phyloP scores from a whole-genome alignment of 1,140 invertebrate genomes.

The Drosophila pectinifera region DNA sequence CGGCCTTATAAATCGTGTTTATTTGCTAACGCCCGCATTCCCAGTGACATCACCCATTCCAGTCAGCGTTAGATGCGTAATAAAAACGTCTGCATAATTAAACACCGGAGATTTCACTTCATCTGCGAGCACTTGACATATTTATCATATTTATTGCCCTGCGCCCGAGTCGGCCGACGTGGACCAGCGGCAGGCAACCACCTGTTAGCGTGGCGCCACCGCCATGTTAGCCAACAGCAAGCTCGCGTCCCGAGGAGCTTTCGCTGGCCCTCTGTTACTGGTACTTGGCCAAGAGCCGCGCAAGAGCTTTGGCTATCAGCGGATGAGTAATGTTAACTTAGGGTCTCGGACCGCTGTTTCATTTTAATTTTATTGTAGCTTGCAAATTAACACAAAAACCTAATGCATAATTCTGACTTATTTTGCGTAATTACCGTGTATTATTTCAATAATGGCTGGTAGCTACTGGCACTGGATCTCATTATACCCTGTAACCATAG shows the following conservation, averaged over 20 bases:
- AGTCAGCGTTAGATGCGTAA: slow-evolving; percentile 62
- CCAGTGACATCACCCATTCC: slow-evolving; percentile 42
- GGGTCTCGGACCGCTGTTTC: no score
- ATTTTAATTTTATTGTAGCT: no score
- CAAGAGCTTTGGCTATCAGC: slow-evolving; percentile 7
- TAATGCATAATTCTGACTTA: no score
- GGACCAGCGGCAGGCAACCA: slow-evolving; percentile 55
- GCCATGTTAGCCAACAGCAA: slow-evolving; percentile 41
- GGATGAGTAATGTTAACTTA: not conserved
- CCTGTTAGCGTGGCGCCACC: slow-evolving; percentile 57
- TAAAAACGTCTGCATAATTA: slow-evolving; percentile 68
- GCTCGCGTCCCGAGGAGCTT: slow-evolving; percentile 36
- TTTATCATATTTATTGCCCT: slow-evolving; percentile 54
- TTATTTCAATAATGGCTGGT: no score
- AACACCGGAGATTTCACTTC: slow-evolving; percentile 51
- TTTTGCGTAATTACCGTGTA: no score
- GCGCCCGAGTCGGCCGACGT: slow-evolving; percentile 28
- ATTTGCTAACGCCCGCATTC: slow-evolving; percentile 9
- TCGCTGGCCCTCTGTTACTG: not conserved
- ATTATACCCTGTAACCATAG: no score
- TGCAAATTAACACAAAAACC: no score
- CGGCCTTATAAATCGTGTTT: slow-evolving; percentile 15
- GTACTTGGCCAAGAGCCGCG: not conserved
- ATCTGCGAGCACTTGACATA: slow-evolving; percentile 46
- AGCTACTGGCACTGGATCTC: no score